Percentiles rank a stretch among this genome's conserved stretches.
phyloP scores from a whole-genome alignment of 2,888 invertebrate genomes.

The Coremacera marginata region DNA sequence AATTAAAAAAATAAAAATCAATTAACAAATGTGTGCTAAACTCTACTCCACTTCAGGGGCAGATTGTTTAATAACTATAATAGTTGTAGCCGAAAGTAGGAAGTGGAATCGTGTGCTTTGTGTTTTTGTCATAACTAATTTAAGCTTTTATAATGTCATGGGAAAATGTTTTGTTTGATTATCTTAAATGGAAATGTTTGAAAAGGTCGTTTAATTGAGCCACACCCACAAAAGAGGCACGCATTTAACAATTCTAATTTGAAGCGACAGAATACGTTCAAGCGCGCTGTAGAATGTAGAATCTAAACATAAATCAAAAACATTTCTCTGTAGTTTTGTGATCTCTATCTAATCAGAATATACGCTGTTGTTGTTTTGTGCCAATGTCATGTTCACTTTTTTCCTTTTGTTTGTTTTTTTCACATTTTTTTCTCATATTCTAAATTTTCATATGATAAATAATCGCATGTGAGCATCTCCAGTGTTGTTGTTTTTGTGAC shows the following conservation, averaged over 20 bases:
- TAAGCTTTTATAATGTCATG: too few species aligned
- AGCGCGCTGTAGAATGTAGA: neutral
- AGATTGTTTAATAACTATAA: too few species aligned
- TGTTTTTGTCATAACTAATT: too few species aligned
- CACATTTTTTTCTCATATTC: neutral
- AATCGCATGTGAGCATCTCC: neutral
- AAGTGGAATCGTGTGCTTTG: too few species aligned
- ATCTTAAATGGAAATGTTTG: too few species aligned
- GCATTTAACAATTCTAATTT: neutral
- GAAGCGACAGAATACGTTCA: neutral
- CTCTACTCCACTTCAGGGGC: too few species aligned
- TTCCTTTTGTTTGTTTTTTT: neutral
- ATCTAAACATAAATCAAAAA: neutral
- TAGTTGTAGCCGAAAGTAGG: too few species aligned
- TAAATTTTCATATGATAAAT: constrained; percentile 1
- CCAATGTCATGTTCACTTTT: neutral
- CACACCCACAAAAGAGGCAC: neutral
- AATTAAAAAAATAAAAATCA: too few species aligned
- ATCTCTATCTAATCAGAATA: neutral
- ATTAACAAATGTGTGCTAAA: too few species aligned
- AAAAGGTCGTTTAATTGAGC: too few species aligned
- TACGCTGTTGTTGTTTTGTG: neutral
- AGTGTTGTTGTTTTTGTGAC: neutral
- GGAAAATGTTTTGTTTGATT: too few species aligned
- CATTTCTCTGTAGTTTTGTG: neutral